Percentiles rank a stretch among this genome's conserved stretches.
These are phyloP conservation scores for Argentina silus DNA, from an alignment of 2,797 vertebrate species.

Conservation along the genomic window DNA sequence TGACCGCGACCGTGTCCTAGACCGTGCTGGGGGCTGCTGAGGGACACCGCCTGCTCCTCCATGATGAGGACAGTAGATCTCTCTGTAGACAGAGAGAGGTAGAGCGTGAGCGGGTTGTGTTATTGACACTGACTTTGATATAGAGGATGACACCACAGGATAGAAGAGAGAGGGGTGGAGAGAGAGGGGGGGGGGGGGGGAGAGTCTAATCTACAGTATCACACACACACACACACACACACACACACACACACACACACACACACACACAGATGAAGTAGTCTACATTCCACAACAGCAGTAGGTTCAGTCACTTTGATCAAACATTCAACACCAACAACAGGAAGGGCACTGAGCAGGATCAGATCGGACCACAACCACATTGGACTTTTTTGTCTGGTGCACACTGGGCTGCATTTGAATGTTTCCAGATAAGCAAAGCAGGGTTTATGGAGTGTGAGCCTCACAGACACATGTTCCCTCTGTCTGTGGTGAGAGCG, in stretches of 20 bases:
- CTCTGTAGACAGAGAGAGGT: constrained; percentile 61
- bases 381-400: not conserved
- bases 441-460: not conserved
- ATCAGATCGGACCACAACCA: not conserved
- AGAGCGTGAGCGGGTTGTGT: not conserved
- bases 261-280: too few species aligned
- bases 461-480: not conserved
- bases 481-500: not conserved
- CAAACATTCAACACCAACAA: constrained; percentile 23
- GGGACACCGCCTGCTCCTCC: constrained; percentile 85
- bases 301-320: not conserved
- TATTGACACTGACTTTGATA: not conserved
- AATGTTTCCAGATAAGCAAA: constrained; percentile 31
- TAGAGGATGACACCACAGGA: not conserved
- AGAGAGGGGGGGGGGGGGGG: too few species aligned
- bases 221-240: too few species aligned
- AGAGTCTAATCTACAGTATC: too few species aligned
- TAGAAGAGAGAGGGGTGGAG: too few species aligned
- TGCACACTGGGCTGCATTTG: not conserved
- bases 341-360: constrained; percentile 22
- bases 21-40: constrained; percentile 69
- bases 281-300: too few species aligned
- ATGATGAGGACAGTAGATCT: constrained; percentile 71
- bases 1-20: constrained; percentile 41
- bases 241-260: too few species aligned